Evolutionary conservation across 2,113 vertebrate species (phyloP).

Genomic region (Periophthalmodon schlosseri): DNA sequence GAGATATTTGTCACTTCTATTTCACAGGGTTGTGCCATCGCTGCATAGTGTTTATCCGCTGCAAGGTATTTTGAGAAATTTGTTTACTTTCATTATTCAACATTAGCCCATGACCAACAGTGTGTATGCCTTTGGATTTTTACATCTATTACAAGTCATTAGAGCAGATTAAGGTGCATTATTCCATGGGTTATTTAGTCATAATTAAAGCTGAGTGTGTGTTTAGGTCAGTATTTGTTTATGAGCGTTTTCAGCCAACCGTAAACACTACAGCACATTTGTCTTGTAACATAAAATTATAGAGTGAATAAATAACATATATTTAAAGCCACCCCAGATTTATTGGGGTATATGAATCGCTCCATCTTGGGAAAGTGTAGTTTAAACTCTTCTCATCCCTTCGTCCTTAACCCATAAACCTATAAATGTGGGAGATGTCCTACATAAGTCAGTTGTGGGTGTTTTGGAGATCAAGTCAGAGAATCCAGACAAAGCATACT

Average conservation of each 20-base stretch:
- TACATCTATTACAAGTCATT: neutral
- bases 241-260: neutral
- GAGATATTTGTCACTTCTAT: constrained; percentile 1
- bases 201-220: neutral
- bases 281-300: neutral
- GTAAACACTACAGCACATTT: neutral
- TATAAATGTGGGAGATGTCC: neutral
- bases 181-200: neutral
- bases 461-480: neutral
- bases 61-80: constrained; percentile 1
- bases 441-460: neutral
- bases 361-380: neutral
- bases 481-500: neutral
- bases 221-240: neutral
- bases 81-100: neutral
- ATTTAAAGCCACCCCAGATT: neutral
- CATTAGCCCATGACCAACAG: neutral
- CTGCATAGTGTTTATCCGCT: neutral
- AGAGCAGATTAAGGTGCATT: neutral
- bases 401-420: constrained; percentile 1
- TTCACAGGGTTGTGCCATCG: neutral
- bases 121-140: neutral
- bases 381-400: neutral
- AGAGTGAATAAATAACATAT: neutral
- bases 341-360: neutral